A percentile compares a stretch with the other conserved stretches of the same genome.
phyloP scores from a whole-genome alignment of 1,140 invertebrate genomes.

The Steinernema feltiae region DNA sequence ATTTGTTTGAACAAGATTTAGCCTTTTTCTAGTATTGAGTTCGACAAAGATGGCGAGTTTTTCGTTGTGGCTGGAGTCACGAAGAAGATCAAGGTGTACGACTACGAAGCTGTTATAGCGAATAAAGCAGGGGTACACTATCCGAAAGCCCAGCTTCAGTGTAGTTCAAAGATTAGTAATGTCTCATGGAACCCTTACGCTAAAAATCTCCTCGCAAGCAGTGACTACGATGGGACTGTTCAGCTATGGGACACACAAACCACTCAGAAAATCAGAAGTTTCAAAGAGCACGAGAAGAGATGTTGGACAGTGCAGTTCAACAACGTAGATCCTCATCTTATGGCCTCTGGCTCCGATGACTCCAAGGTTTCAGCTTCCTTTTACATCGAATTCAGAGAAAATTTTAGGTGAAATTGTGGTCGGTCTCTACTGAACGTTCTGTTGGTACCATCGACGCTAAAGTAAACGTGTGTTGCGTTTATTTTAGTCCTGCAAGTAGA shows the following conservation, averaged over 20 bases:
- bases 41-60: slow-evolving; percentile 90
- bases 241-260: slow-evolving; percentile 84
- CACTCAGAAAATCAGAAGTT: slow-evolving; percentile 67
- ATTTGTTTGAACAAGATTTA: background rate
- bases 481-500: slow-evolving; percentile 83
- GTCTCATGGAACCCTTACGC: slow-evolving; percentile 89
- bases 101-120: slow-evolving; percentile 76
- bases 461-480: slow-evolving; percentile 91
- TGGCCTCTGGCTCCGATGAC: slow-evolving; percentile 90
- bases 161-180: slow-evolving; percentile 86
- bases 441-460: slow-evolving; percentile 79
- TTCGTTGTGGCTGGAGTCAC: slow-evolving; percentile 94
- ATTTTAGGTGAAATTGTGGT: slow-evolving; percentile 79
- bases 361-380: slow-evolving; percentile 64
- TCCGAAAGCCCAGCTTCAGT: slow-evolving; percentile 84
- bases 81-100: slow-evolving; percentile 85
- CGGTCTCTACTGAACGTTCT: slow-evolving; percentile 77
- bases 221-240: slow-evolving; percentile 89
- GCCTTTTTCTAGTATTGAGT: slow-evolving; percentile 73
- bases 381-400: no score
- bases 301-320: slow-evolving; percentile 97
- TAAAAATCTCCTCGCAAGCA: slow-evolving; percentile 80
- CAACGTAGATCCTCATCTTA: slow-evolving; percentile 77
- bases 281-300: slow-evolving; percentile 86
- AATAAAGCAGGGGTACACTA: slow-evolving; percentile 83